Conservation (phyloP, 2,888 invertebrate species). For the Chloromyia formosa region DNA sequence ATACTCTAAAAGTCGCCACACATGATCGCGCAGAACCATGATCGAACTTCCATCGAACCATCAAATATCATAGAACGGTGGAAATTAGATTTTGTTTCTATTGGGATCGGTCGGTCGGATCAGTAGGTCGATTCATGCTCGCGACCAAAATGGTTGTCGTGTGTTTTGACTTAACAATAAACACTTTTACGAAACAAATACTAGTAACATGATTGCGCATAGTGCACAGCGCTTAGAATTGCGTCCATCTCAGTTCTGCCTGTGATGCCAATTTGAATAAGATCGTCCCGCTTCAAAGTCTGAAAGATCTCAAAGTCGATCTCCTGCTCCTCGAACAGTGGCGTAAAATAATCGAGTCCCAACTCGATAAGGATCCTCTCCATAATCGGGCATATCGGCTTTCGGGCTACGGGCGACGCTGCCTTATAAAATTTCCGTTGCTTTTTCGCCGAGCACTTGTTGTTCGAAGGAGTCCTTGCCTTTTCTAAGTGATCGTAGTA, state of each 20-base stretch:
- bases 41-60: too few relatives aligned
- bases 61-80: too few relatives aligned
- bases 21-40: too few relatives aligned
- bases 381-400: constrained; percentile 11
- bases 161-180: too few relatives aligned
- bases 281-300: constrained; percentile 36
- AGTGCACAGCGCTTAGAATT: constrained; percentile 26
- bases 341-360: constrained; percentile 26
- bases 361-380: constrained; percentile 27
- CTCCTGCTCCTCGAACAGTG: constrained; percentile 42
- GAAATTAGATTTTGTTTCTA: too few relatives aligned
- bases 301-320: constrained; percentile 43
- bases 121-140: too few relatives aligned
- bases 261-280: constrained; percentile 28
- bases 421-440: background rate
- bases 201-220: background rate
- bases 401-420: background rate
- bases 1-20: too few relatives aligned
- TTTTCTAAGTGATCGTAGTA: background rate
- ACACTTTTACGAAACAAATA: too few relatives aligned
- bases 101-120: too few relatives aligned
- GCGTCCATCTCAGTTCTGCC: constrained; percentile 24
- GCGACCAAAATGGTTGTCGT: too few relatives aligned
- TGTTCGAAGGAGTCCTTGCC: too few relatives aligned
- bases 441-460: background rate